Percentiles rank a stretch among this genome's conserved stretches.
Conservation (phyloP, 2,797 vertebrate genomes). For the Moxostoma hubbsi region DNA sequence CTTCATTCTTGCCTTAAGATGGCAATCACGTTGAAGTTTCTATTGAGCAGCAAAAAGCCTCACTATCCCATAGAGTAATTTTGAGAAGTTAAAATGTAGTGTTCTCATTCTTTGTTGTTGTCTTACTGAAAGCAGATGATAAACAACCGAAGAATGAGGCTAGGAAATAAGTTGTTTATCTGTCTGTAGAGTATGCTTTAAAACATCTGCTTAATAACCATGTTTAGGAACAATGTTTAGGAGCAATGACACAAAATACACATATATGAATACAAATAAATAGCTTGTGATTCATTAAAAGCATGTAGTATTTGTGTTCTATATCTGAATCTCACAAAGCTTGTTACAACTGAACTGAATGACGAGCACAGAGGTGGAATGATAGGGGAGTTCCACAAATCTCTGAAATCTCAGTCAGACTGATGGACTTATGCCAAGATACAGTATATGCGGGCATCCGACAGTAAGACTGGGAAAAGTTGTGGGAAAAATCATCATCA, state of each 20-base stretch:
- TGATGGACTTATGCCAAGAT: too few species aligned
- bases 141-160: slow-evolving; percentile 33
- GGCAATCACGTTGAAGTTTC: slow-evolving; percentile 20
- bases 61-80: not conserved
- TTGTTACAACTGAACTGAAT: too few species aligned
- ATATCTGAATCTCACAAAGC: not conserved
- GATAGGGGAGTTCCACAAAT: too few species aligned
- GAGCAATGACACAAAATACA: too few species aligned
- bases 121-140: slow-evolving; percentile 32
- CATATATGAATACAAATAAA: too few species aligned
- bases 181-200: not conserved
- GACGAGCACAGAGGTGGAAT: too few species aligned
- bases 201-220: too few species aligned
- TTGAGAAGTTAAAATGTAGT: slow-evolving; percentile 5
- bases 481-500: too few species aligned
- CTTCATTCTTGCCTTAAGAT: slow-evolving; percentile 36
- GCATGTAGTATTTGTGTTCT: not conserved
- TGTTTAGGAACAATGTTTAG: too few species aligned
- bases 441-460: too few species aligned
- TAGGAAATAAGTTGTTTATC: slow-evolving; percentile 47
- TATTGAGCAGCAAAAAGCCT: not conserved
- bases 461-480: too few species aligned
- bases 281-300: not conserved
- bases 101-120: not conserved
- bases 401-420: too few species aligned